Evolutionary conservation across 1,140 invertebrate species (phyloP), one percentile per base, ranked within the genome.

Genomic region (Pogonus chalceus): DNA sequence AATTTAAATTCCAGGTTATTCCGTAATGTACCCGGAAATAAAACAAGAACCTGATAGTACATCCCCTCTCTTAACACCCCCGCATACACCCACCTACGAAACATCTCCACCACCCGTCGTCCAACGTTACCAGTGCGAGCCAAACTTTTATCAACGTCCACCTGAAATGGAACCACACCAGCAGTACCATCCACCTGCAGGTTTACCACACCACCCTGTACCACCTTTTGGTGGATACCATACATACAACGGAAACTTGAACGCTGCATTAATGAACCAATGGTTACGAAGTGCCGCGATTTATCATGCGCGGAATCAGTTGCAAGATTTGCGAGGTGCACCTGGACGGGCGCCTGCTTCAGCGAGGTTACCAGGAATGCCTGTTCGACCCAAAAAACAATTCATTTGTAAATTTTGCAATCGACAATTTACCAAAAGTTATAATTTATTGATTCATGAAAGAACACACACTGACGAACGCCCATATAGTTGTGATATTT

Each of bases 401-500:
- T 96, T 95, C 68, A 95, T 97, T 63, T 97, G 94, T 76, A 90
- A 92, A 69, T 96, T 87, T 68, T 97, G 94, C 73, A 83, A 89
- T 62, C 76, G 94, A 1, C 90, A 96, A 56, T 97, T 97, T 68
- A 96, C 93, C 39, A 97, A 97, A 69, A 93, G 90, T 35, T 97
- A 97, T 77, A 98, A 98, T 69, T 75, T 98, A 49, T 76, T 96
- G 43, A 96, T 96, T 26, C 92, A 96, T 69, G 92, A 95, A 67
- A 77, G 93, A 48, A 96, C 93, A 0, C 94, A 97, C 67, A 97
- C 94, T 0, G 91, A 97, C 66, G 94, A 97, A 71, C 72, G 94
- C 37, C 94, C 93, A 0, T 97, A 93, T 66, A 86, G 90, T 0
- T 97, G 94, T 69, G 92, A 97, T 64, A 92, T 96, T 54, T 98